Percentiles rank a stretch among this genome's conserved stretches.
Evolutionary conservation across 1,140 invertebrate species (phyloP).

Genomic region (Hylaeus volcanicus): DNA sequence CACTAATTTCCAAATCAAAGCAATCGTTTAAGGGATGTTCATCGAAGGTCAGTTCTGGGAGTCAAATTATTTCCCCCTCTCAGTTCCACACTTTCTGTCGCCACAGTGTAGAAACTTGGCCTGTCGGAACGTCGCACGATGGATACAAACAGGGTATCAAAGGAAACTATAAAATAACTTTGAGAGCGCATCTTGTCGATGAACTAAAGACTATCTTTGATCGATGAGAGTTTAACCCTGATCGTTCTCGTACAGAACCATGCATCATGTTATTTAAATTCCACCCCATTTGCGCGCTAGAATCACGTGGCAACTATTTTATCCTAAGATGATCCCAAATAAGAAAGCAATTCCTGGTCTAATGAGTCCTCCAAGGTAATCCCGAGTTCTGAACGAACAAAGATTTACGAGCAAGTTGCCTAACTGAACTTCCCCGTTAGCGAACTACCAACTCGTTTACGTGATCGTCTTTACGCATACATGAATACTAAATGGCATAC

Average conservation of each 20-base stretch:
- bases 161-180: no score
- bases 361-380: constrained; percentile 46
- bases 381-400: constrained; percentile 35
- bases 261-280: not conserved
- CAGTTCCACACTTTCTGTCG: no score
- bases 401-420: constrained; percentile 44
- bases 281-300: not conserved
- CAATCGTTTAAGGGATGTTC: not conserved
- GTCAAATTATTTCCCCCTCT: not conserved
- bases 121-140: no score
- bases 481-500: constrained; percentile 39
- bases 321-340: constrained; percentile 33
- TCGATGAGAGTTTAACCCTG: no score
- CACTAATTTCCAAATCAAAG: constrained; percentile 10
- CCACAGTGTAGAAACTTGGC: no score
- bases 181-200: no score
- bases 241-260: no score
- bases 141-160: no score
- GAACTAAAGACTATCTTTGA: no score
- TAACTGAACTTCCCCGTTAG: constrained; percentile 38
- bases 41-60: not conserved
- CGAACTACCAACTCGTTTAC: constrained; percentile 53
- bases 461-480: constrained; percentile 48
- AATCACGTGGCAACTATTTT: not conserved
- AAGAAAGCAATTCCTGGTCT: constrained; percentile 40